These are phyloP conservation scores for Caerostris darwini DNA, from an alignment of 1,140 invertebrate species.

Conservation along the genomic window DNA sequence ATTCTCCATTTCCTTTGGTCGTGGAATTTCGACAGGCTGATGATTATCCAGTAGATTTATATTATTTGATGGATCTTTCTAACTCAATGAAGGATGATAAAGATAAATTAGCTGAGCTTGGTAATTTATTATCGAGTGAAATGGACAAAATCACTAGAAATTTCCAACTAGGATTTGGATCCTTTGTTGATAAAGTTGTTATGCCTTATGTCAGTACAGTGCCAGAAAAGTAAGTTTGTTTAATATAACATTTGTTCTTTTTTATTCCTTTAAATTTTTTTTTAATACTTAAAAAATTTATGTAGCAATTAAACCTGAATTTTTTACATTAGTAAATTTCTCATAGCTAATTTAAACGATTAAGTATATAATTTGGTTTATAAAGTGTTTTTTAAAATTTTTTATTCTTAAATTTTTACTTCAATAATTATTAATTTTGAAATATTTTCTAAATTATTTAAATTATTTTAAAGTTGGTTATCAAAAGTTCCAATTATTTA, in stretches of 20 bases:
- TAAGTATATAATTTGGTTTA: no score
- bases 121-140: constrained; percentile 81
- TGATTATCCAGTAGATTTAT: constrained; percentile 94
- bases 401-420: no score
- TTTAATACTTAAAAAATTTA: no score
- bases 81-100: constrained; percentile 90
- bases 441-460: no score
- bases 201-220: constrained; percentile 95
- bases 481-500: no score
- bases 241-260: neutral
- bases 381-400: no score
- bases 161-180: constrained; percentile 94
- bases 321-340: no score
- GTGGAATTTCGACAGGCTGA: constrained; percentile 85
- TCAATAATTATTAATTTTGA: no score
- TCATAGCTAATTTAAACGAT: no score
- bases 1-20: constrained; percentile 79
- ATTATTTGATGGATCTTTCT: constrained; percentile 93
- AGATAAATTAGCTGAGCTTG: constrained; percentile 86
- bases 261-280: no score
- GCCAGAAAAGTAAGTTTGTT: constrained; percentile 82
- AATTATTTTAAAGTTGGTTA: no score
- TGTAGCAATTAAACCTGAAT: no score
- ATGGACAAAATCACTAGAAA: constrained; percentile 94
- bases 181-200: constrained; percentile 99